These are phyloP conservation scores for Morus bassanus DNA, from an alignment of 2,797 vertebrate species.

Conservation along the genomic window DNA sequence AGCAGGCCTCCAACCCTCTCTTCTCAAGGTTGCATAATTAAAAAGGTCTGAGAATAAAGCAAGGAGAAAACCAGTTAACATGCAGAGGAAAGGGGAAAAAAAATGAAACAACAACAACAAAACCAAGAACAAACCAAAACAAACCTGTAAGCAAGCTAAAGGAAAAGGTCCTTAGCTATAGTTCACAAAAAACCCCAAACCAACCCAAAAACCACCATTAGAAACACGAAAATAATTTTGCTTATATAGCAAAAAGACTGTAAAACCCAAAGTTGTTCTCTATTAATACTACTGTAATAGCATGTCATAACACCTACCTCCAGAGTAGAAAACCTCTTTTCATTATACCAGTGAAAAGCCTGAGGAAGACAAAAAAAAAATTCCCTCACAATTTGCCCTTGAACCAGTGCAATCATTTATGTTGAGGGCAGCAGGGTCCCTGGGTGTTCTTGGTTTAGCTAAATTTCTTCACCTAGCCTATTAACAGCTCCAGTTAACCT, in stretches of 20 bases:
- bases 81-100: neutral
- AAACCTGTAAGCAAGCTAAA: neutral
- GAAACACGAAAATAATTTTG: neutral
- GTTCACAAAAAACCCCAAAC: neutral
- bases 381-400: neutral
- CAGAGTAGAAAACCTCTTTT: neutral
- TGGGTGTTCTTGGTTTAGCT: neutral
- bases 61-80: neutral
- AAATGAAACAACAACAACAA: fast-evolving
- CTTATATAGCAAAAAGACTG: neutral
- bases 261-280: neutral
- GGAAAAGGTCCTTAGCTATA: neutral
- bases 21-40: neutral
- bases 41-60: neutral
- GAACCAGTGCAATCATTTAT: neutral
- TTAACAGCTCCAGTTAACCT: neutral
- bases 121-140: neutral
- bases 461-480: neutral
- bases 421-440: neutral
- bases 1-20: neutral
- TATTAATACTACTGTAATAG: neutral
- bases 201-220: neutral
- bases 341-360: neutral
- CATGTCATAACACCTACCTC: neutral
- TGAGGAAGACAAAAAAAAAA: neutral